phyloP scores from a whole-genome alignment of 2,113 vertebrate species.

The Ceratotherium simum region DNA sequence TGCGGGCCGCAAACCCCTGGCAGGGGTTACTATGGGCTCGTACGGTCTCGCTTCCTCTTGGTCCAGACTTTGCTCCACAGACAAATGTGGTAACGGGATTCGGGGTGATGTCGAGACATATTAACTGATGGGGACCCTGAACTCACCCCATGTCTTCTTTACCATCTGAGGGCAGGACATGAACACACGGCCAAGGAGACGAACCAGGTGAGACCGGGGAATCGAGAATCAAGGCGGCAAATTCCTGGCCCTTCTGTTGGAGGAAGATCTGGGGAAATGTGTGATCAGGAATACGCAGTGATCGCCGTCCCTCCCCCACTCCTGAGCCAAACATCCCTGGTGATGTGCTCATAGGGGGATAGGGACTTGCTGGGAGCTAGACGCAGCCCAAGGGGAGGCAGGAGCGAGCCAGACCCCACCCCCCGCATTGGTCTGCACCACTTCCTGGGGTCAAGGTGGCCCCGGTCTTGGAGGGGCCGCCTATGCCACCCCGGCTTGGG shows the following conservation, averaged over 20 bases:
- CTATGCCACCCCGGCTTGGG: fast-evolving
- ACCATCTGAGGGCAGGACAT: fast-evolving
- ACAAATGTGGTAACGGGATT: fast-evolving
- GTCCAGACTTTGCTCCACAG: background rate
- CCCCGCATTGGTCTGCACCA: too few relatives aligned
- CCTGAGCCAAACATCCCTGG: fast-evolving
- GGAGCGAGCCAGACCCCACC: background rate
- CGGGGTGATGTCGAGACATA: fast-evolving
- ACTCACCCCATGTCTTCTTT: background rate
- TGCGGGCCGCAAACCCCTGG: fast-evolving
- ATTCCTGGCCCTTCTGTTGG: background rate
- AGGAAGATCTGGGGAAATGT: background rate
- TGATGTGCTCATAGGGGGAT: fast-evolving
- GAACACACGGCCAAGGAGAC: fast-evolving
- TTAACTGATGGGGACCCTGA: fast-evolving
- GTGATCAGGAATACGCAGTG: fast-evolving
- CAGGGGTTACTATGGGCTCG: fast-evolving
- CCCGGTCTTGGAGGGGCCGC: background rate
- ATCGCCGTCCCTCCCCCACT: fast-evolving
- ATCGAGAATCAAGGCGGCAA: fast-evolving
- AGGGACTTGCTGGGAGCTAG: background rate
- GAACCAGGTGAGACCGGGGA: fast-evolving
- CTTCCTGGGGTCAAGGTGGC: background rate
- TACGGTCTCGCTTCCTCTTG: background rate
- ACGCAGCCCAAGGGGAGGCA: too few relatives aligned